These are phyloP conservation scores for Willowsia nigromaculata DNA, from an alignment of 2,888 invertebrate species.

Conservation along the genomic window DNA sequence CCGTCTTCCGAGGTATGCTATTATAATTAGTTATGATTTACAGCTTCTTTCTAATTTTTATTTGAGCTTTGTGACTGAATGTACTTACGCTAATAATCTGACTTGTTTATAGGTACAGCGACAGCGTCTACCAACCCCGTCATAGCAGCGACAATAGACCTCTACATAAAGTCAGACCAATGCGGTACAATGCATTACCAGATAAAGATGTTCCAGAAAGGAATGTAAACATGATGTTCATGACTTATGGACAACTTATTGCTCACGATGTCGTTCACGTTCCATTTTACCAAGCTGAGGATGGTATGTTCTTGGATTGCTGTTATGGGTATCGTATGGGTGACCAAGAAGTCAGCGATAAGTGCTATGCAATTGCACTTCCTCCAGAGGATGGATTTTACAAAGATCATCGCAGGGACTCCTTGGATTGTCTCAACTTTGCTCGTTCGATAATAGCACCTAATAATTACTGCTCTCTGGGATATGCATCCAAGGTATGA, in stretches of 20 bases:
- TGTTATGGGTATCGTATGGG: constrained; percentile 76
- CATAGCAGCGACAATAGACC: constrained; percentile 59
- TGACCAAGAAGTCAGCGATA: constrained; percentile 76
- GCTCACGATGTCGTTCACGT: constrained; percentile 76
- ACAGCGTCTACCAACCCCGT: constrained; percentile 66
- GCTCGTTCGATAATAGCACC: constrained; percentile 75
- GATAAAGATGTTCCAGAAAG: constrained; percentile 76
- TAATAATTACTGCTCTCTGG: constrained; percentile 75
- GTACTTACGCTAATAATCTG: not conserved
- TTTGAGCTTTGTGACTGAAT: not conserved
- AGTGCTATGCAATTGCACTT: constrained; percentile 75
- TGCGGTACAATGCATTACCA: constrained; percentile 73
- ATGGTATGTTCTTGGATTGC: constrained; percentile 77
- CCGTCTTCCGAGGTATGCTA: constrained; percentile 73
- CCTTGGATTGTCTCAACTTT: constrained; percentile 75
- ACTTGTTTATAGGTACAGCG: constrained; percentile 72
- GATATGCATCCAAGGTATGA: constrained; percentile 77
- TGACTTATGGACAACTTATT: constrained; percentile 74
- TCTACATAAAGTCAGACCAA: constrained; percentile 69
- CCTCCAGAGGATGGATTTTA: constrained; percentile 75
- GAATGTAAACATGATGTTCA: constrained; percentile 72
- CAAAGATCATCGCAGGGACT: constrained; percentile 56
- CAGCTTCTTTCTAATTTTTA: not conserved
- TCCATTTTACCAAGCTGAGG: constrained; percentile 76
- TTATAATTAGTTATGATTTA: not conserved